Conservation (phyloP, 2,797 vertebrate species). For the Pseudocheirus occidentalis region DNA sequence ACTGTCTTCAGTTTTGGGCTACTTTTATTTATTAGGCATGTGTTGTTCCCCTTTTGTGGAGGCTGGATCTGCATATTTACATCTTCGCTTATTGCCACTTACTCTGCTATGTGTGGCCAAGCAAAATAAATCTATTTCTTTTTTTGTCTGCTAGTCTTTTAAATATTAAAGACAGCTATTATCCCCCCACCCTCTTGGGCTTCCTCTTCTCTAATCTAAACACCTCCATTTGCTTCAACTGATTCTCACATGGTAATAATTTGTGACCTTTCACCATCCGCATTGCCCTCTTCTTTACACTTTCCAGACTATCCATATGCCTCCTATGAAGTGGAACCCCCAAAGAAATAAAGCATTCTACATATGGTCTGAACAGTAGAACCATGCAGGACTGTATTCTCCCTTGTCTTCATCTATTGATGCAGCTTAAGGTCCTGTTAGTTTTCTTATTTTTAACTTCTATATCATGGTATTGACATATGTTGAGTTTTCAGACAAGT, state of each 20-base stretch:
- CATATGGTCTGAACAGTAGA: background rate
- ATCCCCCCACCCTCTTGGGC: background rate
- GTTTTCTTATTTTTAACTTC: background rate
- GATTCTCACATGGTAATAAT: background rate
- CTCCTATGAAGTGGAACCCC: background rate
- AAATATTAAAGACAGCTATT: background rate
- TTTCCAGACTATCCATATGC: background rate
- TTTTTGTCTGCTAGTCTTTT: background rate
- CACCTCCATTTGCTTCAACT: background rate
- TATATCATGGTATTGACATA: background rate
- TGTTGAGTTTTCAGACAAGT: background rate
- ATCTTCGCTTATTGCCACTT: background rate
- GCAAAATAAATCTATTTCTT: background rate
- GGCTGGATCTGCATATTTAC: background rate
- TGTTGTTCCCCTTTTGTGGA: background rate
- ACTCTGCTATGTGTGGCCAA: background rate
- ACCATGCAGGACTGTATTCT: background rate
- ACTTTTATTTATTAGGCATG: background rate
- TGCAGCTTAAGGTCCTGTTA: background rate
- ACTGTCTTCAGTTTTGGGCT: background rate
- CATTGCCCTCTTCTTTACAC: background rate
- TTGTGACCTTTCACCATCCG: background rate
- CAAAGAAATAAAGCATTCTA: background rate
- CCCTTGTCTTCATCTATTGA: background rate
- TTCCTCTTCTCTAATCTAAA: background rate